Conservation (phyloP, 2,888 invertebrate species). For the Microctonus brassicae region DNA sequence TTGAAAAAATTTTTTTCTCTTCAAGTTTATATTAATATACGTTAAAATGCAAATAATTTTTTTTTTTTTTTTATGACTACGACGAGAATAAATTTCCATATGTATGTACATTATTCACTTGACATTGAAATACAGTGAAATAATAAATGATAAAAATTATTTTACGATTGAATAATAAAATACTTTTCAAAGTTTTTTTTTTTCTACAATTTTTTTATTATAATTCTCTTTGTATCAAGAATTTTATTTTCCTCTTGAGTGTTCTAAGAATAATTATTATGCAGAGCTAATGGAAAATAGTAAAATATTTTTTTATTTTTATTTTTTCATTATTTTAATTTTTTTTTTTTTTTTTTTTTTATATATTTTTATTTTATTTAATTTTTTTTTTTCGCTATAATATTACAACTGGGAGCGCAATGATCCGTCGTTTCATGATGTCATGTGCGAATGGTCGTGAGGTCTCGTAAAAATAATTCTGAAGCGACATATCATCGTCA, state of each 20-base stretch:
- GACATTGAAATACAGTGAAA: background rate
- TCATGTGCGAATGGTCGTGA: slow-evolving; percentile 36
- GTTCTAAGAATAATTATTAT: background rate
- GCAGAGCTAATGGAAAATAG: background rate
- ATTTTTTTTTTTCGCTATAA: background rate
- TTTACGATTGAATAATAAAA: background rate
- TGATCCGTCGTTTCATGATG: slow-evolving; percentile 52
- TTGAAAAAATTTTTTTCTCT: background rate
- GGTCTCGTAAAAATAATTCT: slow-evolving; percentile 52
- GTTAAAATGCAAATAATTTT: too few relatives aligned
- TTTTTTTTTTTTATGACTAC: too few relatives aligned
- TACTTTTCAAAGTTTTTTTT: too few relatives aligned
- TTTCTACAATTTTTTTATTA: background rate
- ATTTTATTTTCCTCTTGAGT: background rate
- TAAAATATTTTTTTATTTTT: background rate
- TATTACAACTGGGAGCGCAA: slow-evolving; percentile 33
- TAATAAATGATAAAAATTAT: background rate
- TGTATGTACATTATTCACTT: background rate
- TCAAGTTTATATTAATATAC: too few relatives aligned
- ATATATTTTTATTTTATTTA: background rate
- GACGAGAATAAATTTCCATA: too few relatives aligned
- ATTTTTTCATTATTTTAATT: slow-evolving; percentile 30
- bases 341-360: slow-evolving; percentile 39
- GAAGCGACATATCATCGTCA: slow-evolving; percentile 50
- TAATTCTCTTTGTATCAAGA: background rate